Evolutionary conservation across 2,888 invertebrate genomes (phyloP).

Genomic region (Parascotia fuliginaria): DNA sequence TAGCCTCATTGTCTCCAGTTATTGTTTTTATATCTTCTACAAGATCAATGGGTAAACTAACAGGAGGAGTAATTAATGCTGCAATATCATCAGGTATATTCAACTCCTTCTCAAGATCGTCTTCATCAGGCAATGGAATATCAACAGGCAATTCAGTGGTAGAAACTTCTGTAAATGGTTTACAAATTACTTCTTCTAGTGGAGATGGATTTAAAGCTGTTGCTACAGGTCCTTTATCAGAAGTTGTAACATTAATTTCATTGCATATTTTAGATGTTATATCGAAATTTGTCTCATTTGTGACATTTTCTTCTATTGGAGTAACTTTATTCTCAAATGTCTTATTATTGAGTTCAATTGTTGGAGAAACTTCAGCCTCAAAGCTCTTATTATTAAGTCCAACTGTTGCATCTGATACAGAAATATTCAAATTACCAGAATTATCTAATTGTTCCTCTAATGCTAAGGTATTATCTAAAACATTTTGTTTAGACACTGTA

Average conservation of each 20-base stretch:
- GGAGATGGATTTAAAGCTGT: background rate
- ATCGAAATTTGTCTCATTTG: background rate
- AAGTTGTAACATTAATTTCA: background rate
- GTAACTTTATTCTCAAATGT: conserved; percentile 1
- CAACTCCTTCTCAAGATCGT: conserved; percentile 52
- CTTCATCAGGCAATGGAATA: conserved; percentile 62
- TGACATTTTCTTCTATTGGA: background rate
- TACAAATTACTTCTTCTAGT: background rate
- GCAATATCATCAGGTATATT: conserved; percentile 5
- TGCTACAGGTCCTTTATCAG: background rate
- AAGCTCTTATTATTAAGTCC: conserved; percentile 2
- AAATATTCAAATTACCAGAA: background rate
- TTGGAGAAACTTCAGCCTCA: conserved; percentile 3
- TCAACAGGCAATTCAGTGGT: conserved; percentile 45
- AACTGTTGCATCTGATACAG: conserved; percentile 4
- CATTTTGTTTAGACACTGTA: background rate
- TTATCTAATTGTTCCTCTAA: background rate
- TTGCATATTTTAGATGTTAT: background rate
- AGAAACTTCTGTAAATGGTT: conserved; percentile 9
- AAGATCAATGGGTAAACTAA: conserved; percentile 19
- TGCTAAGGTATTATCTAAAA: background rate
- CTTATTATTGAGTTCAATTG: conserved; percentile 1
- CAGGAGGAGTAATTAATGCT: background rate
- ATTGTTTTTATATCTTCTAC: conserved; percentile 17
- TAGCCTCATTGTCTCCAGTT: conserved; percentile 5